These are phyloP conservation scores for Tetragnatha montana DNA, from an alignment of 2,888 invertebrate species.

Conservation along the genomic window DNA sequence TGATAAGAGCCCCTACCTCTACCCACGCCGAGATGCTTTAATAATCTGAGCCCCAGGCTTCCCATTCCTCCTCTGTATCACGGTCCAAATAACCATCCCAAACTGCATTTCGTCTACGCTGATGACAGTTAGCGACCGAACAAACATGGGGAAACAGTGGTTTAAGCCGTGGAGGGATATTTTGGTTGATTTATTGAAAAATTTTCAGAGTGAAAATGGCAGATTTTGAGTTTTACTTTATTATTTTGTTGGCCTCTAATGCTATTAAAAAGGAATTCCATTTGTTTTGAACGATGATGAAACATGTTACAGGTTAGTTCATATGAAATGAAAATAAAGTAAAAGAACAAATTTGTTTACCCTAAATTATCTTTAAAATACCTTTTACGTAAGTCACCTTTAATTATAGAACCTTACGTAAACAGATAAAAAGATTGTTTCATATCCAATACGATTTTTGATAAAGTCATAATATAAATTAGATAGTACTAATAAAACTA, in stretches of 20 bases:
- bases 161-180: neutral
- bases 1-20: constrained; percentile 40
- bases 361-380: no score
- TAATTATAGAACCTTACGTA: no score
- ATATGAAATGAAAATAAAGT: no score
- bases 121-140: constrained; percentile 44
- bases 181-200: neutral
- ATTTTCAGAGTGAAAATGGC: neutral
- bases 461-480: no score
- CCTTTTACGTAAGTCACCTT: no score
- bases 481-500: no score
- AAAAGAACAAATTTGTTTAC: no score
- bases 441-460: no score
- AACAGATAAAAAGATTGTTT: no score
- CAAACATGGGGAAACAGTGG: neutral
- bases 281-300: no score
- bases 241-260: neutral
- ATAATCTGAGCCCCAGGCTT: constrained; percentile 48
- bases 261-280: no score
- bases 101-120: constrained; percentile 41
- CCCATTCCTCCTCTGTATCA: constrained; percentile 18
- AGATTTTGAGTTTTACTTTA: neutral
- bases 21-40: constrained; percentile 3
- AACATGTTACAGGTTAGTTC: no score
- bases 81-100: constrained; percentile 23